phyloP scores from a whole-genome alignment of 2,113 vertebrate species.

The Tupaia chinensis region DNA sequence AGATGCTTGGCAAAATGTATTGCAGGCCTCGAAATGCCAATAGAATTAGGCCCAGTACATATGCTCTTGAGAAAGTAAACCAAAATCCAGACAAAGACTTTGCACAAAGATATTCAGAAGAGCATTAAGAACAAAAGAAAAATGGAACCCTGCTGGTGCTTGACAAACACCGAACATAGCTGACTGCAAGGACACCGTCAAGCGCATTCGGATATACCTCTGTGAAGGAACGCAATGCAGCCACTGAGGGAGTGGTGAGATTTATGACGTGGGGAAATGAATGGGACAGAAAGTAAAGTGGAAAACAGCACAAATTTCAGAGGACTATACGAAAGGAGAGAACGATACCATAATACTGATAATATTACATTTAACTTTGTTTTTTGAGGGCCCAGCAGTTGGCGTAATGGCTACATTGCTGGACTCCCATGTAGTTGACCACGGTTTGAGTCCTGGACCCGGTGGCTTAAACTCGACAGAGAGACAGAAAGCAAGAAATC shows the following conservation, averaged over 20 bases:
- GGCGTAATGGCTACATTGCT: too few species aligned
- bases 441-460: too few species aligned
- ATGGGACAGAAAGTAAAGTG: background rate
- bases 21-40: background rate
- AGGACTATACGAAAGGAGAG: background rate
- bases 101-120: background rate
- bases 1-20: background rate
- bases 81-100: background rate
- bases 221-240: rapidly evolving
- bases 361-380: background rate
- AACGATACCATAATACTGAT: background rate
- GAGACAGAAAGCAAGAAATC: too few species aligned
- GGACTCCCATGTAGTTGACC: too few species aligned
- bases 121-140: background rate
- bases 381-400: too few species aligned
- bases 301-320: background rate
- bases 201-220: background rate
- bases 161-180: too few species aligned
- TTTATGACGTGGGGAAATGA: background rate
- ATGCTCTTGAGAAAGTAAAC: background rate
- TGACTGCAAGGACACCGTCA: rapidly evolving
- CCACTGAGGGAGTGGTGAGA: background rate
- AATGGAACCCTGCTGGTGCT: background rate
- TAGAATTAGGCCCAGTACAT: background rate
- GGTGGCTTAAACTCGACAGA: too few species aligned